Evolutionary conservation across 2,888 invertebrate species (phyloP).

Genomic region (Diogma glabrata): DNA sequence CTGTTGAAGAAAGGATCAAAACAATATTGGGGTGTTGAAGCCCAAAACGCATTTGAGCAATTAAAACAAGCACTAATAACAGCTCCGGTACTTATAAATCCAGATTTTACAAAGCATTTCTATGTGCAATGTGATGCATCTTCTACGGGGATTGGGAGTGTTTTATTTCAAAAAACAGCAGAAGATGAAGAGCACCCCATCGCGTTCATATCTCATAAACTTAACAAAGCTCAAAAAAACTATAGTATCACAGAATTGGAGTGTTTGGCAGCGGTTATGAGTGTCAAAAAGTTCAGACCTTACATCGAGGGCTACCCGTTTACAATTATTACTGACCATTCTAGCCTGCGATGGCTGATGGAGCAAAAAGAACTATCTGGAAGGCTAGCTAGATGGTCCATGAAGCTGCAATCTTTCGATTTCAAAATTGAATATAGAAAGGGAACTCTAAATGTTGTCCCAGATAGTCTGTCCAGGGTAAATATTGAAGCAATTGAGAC

Average conservation of each 20-base stretch:
- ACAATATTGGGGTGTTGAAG: background rate
- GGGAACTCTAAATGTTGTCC: slow-evolving; percentile 9
- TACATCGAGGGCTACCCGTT: too few species aligned
- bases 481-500: background rate
- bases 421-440: slow-evolving; percentile 10
- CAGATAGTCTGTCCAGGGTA: slow-evolving; percentile 8
- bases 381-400: too few species aligned
- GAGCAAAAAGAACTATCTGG: slow-evolving; percentile 8
- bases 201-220: background rate
- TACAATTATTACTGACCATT: too few species aligned
- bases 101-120: background rate
- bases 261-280: background rate
- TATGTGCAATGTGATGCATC: background rate
- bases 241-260: background rate
- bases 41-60: background rate
- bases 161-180: background rate
- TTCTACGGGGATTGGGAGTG: too few species aligned
- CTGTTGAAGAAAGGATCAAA: background rate
- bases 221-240: background rate
- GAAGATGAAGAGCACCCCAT: background rate
- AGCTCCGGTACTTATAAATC: background rate
- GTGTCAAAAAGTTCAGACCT: background rate
- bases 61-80: background rate
- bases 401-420: too few species aligned
- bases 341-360: slow-evolving; percentile 6